phyloP scores from a whole-genome alignment of 30 jellyfish, hydroid and myxozoan genomes.

The Hydra vulgaris region DNA sequence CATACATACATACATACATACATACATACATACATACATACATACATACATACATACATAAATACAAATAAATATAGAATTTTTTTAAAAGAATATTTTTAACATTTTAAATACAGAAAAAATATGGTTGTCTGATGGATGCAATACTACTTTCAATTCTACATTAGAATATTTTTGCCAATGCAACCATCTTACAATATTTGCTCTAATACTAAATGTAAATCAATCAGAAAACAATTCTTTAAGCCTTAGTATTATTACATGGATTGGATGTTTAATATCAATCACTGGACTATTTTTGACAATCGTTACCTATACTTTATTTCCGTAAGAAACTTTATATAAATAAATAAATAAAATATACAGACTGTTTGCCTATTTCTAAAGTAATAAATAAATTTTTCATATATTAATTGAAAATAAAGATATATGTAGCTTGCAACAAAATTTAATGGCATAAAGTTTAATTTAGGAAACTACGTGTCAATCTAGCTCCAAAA shows the following conservation, averaged over 20 bases:
- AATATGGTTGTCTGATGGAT: conserved; percentile 49
- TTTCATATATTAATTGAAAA: not conserved
- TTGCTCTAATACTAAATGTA: conserved; percentile 30
- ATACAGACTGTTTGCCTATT: not conserved
- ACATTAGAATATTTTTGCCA: not conserved
- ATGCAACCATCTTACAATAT: conserved; percentile 31
- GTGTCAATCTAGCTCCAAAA: conserved; percentile 67
- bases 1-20: not conserved
- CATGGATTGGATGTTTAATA: conserved; percentile 34
- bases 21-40: not conserved
- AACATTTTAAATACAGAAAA: conserved; percentile 9
- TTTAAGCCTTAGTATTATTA: conserved; percentile 14
- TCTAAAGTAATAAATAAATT: too few species aligned
- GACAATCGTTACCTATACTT: conserved; percentile 4
- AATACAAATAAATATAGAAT: not conserved
- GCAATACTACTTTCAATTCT: conserved; percentile 7
- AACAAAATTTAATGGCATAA: not conserved
- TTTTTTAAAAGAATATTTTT: too few species aligned
- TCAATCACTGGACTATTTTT: conserved; percentile 23
- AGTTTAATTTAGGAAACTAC: conserved; percentile 32
- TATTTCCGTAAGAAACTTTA: conserved; percentile 7
- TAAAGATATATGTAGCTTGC: not conserved
- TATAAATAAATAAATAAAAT: too few species aligned
- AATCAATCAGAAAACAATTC: conserved; percentile 27
- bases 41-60: not conserved